Percentiles rank a stretch among this genome's conserved stretches.
Conservation (phyloP, 1,140 invertebrate species). For the Coptotermes formosanus region DNA sequence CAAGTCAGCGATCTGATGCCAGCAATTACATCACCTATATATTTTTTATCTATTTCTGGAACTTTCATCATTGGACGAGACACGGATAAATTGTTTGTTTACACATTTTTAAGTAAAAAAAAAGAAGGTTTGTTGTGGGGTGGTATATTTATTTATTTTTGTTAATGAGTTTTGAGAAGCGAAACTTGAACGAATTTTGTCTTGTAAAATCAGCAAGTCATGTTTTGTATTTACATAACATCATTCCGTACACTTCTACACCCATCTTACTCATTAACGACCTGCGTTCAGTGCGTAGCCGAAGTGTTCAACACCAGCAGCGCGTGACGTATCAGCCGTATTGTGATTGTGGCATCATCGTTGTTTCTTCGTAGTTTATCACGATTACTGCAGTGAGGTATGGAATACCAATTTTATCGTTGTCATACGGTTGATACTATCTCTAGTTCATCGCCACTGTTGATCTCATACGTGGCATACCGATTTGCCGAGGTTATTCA, state of each 20-base stretch:
- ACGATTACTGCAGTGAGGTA: too few species aligned
- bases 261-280: not conserved
- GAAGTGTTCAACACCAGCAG: not conserved
- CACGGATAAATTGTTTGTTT: slow-evolving; percentile 19
- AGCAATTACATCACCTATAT: not conserved
- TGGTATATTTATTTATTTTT: slow-evolving; percentile 17
- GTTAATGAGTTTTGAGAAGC: slow-evolving; percentile 1
- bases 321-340: not conserved
- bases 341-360: not conserved
- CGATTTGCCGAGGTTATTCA: too few species aligned
- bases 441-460: too few species aligned
- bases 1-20: not conserved
- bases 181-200: not conserved
- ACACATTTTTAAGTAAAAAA: slow-evolving; percentile 2
- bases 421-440: too few species aligned
- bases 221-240: not conserved
- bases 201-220: not conserved
- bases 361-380: not conserved
- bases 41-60: not conserved
- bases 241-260: not conserved
- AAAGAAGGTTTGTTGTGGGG: not conserved
- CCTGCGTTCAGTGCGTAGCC: not conserved
- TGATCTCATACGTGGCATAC: too few species aligned
- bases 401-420: too few species aligned
- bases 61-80: slow-evolving; percentile 15